Conservation (phyloP, 1,140 invertebrate genomes). For the Kradibia gibbosae region DNA sequence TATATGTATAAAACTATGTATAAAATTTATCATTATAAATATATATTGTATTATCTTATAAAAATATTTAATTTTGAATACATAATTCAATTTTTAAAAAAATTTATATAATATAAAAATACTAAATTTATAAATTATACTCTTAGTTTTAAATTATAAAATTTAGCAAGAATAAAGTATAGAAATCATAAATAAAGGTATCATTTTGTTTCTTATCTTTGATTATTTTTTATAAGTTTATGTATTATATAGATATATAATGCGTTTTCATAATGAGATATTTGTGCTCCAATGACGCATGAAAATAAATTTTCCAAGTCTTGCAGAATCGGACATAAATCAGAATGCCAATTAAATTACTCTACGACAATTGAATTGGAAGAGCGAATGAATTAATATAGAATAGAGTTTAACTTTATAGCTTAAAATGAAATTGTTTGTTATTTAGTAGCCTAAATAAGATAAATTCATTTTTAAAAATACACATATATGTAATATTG, state of each 20-base stretch:
- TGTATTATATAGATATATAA: constrained; percentile 24
- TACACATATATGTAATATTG: too few relatives aligned
- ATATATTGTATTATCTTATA: too few relatives aligned
- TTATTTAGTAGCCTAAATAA: constrained; percentile 24
- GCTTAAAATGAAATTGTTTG: constrained; percentile 12
- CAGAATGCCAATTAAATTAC: constrained; percentile 46
- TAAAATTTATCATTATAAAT: too few relatives aligned
- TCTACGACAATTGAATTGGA: background rate
- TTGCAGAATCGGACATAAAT: constrained; percentile 33
- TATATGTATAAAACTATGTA: too few relatives aligned
- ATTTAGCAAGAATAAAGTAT: too few relatives aligned
- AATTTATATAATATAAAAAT: too few relatives aligned
- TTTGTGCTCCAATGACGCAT: constrained; percentile 40
- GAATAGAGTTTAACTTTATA: constrained; percentile 30
- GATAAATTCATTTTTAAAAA: background rate
- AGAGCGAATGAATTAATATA: constrained; percentile 29
- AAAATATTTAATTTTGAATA: too few relatives aligned
- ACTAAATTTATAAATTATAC: too few relatives aligned
- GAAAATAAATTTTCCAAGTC: constrained; percentile 45
- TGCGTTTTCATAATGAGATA: constrained; percentile 30
- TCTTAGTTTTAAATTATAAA: too few relatives aligned
- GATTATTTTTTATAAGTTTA: background rate
- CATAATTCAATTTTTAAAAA: too few relatives aligned
- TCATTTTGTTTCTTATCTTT: background rate
- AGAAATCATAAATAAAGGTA: too few relatives aligned